Conservation (phyloP, 2,888 invertebrate species). For the Siphlonurus alternatus region DNA sequence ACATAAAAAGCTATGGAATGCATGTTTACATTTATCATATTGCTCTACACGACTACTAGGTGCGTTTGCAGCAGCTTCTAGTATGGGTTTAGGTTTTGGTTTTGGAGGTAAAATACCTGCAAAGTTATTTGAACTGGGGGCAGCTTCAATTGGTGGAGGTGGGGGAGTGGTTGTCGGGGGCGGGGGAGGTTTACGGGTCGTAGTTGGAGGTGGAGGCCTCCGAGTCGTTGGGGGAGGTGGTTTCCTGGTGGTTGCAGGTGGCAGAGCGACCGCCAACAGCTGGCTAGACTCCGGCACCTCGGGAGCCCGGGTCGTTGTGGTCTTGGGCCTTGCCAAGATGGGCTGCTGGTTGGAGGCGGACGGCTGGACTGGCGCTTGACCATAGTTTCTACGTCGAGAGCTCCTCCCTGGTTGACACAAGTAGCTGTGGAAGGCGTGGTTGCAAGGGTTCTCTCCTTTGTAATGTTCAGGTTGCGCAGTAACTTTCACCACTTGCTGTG, state of each 20-base stretch:
- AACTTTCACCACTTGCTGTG: slow-evolving; percentile 17
- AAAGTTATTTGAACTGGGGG: not conserved
- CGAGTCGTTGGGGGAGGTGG: not conserved
- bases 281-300: not conserved
- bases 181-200: not conserved
- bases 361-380: not conserved
- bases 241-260: too few species aligned
- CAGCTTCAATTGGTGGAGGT: not conserved
- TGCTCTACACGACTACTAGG: not conserved
- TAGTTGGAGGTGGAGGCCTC: not conserved
- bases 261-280: not conserved
- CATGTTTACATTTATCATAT: slow-evolving; percentile 11
- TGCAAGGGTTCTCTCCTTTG: slow-evolving; percentile 7
- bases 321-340: not conserved
- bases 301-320: not conserved
- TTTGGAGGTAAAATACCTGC: not conserved
- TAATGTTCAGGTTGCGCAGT: not conserved
- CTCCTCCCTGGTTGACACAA: slow-evolving; percentile 9
- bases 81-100: not conserved
- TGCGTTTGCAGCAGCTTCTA: not conserved
- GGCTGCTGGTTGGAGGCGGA: not conserved
- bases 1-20: slow-evolving; percentile 12
- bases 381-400: not conserved
- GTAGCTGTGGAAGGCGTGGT: slow-evolving; percentile 11
- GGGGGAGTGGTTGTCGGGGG: not conserved